A percentile compares a stretch with the other conserved stretches of the same genome.
phyloP scores from a whole-genome alignment of 1,140 invertebrate genomes.

The Xylocopa sonorina region DNA sequence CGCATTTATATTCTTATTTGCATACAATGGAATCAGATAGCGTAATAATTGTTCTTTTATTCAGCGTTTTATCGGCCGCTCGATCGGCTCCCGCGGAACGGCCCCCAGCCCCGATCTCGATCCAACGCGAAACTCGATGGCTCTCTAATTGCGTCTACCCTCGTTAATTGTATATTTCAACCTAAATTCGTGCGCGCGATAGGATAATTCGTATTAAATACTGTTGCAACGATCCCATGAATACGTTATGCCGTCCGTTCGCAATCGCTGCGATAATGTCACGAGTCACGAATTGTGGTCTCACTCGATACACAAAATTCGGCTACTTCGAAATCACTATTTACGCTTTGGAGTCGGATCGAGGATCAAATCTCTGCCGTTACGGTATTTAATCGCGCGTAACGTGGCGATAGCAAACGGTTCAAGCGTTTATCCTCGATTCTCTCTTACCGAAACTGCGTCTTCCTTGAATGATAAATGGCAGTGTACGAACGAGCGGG shows the following conservation, averaged over 20 bases:
- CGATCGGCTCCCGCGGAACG: conserved; percentile 23
- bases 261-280: not conserved
- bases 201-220: conserved; percentile 1
- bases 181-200: not conserved
- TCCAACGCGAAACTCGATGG: conserved; percentile 10
- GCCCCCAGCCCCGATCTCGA: conserved; percentile 9
- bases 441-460: too few relatives aligned
- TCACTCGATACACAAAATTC: too few relatives aligned
- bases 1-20: conserved; percentile 69
- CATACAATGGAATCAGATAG: conserved; percentile 67
- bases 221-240: not conserved
- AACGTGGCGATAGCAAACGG: too few relatives aligned
- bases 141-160: conserved; percentile 12
- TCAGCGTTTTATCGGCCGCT: conserved; percentile 51
- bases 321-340: too few relatives aligned
- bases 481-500: not conserved
- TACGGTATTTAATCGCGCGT: too few relatives aligned
- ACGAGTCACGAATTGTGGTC: too few relatives aligned
- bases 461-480: too few relatives aligned
- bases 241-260: too few relatives aligned
- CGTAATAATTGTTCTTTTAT: conserved; percentile 68
- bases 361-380: too few relatives aligned
- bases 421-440: too few relatives aligned
- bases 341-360: too few relatives aligned
- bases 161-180: conserved; percentile 26